Evolutionary conservation across 2,888 invertebrate genomes (phyloP).

Genomic region (Parascotia fuliginaria): DNA sequence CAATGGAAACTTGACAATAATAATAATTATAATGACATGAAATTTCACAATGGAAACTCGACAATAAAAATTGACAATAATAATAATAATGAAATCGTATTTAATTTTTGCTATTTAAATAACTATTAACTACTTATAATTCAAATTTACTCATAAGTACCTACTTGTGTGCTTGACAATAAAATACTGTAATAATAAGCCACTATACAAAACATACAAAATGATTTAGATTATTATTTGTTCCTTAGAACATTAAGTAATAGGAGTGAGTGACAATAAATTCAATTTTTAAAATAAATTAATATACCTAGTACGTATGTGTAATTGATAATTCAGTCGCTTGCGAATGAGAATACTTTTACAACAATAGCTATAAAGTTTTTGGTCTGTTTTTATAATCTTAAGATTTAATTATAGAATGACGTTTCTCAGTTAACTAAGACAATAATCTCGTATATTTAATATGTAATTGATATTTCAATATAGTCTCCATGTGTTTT

Average conservation of each 20-base stretch:
- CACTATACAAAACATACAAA: constrained; percentile 23
- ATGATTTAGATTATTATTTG: constrained; percentile 14
- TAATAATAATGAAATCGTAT: neutral
- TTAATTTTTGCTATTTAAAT: neutral
- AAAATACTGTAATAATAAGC: constrained; percentile 31
- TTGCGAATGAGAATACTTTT: constrained; percentile 36
- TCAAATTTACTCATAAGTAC: constrained; percentile 24
- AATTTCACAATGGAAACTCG: constrained; percentile 52
- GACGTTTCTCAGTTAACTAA: constrained; percentile 31
- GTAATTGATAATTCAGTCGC: constrained; percentile 33
- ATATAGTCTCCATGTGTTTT: constrained; percentile 18
- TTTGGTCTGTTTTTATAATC: constrained; percentile 56
- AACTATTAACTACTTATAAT: constrained; percentile 1
- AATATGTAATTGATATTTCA: constrained; percentile 12
- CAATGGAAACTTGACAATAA: constrained; percentile 30
- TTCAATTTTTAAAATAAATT: constrained; percentile 25
- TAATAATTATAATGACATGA: neutral
- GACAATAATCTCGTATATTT: constrained; percentile 58
- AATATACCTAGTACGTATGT: constrained; percentile 22
- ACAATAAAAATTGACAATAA: constrained; percentile 64
- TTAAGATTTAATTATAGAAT: constrained; percentile 31
- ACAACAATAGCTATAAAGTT: constrained; percentile 48
- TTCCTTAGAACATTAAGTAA: constrained; percentile 24
- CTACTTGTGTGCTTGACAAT: constrained; percentile 43
- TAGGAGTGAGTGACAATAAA: constrained; percentile 34